These are phyloP conservation scores for Scrobipalpa atriplicella DNA, from an alignment of 2,888 invertebrate species.

Conservation along the genomic window DNA sequence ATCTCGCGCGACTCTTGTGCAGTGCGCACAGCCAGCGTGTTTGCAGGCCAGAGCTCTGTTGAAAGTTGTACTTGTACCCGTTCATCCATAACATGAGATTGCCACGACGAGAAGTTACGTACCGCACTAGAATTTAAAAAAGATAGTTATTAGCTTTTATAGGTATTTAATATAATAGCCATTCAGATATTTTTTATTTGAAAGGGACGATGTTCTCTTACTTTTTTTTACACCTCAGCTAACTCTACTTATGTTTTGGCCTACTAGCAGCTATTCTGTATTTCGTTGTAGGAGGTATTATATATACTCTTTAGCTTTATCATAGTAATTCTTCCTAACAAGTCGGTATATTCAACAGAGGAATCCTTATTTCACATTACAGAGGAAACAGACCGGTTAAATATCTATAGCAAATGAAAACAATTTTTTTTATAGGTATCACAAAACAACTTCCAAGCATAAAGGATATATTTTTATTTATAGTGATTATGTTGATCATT, in stretches of 20 bases:
- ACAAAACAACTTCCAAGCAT: not conserved
- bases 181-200: not conserved
- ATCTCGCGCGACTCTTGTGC: too few relatives aligned
- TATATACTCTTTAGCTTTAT: too few relatives aligned
- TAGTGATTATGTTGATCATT: conserved; percentile 39
- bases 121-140: not conserved
- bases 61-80: not conserved
- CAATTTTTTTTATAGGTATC: not conserved
- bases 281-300: too few relatives aligned
- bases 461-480: not conserved
- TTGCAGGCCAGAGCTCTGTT: too few relatives aligned
- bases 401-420: not conserved
- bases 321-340: too few relatives aligned
- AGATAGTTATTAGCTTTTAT: not conserved
- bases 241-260: too few relatives aligned
- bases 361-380: too few relatives aligned
- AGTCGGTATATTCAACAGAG: too few relatives aligned
- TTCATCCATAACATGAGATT: not conserved
- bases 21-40: too few relatives aligned
- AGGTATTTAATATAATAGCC: too few relatives aligned
- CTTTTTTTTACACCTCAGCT: too few relatives aligned
- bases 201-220: not conserved
- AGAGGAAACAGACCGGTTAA: not conserved
- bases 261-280: too few relatives aligned
- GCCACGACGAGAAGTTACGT: not conserved